These are phyloP conservation scores for Automeris io DNA, from an alignment of 2,888 invertebrate species.

Conservation along the genomic window DNA sequence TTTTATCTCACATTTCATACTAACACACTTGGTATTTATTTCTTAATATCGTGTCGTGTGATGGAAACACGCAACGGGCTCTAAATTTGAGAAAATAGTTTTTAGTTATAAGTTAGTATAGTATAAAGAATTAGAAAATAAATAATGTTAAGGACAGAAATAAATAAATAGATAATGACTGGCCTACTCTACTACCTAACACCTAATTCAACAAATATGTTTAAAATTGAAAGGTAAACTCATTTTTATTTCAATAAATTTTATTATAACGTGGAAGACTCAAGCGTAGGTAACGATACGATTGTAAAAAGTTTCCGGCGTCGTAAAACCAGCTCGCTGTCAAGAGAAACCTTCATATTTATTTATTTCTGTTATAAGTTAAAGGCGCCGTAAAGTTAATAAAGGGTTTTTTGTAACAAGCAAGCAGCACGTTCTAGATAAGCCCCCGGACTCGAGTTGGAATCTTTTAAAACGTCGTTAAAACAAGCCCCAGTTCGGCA, in stretches of 20 bases:
- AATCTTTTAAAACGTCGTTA: constrained; percentile 77
- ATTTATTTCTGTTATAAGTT: constrained; percentile 74
- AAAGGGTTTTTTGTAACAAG: constrained; percentile 71
- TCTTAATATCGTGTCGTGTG: too few species aligned
- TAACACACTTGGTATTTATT: too few species aligned
- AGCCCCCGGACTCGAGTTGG: constrained; percentile 58
- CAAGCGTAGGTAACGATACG: constrained; percentile 21
- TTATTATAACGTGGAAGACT: background rate
- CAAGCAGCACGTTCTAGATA: constrained; percentile 66
- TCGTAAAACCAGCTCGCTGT: constrained; percentile 52
- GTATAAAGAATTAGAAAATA: too few species aligned
- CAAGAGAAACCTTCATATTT: constrained; percentile 64
- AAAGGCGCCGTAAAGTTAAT: constrained; percentile 72
- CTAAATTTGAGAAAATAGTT: too few species aligned
- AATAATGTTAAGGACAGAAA: too few species aligned
- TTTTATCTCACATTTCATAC: too few species aligned
- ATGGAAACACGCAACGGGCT: too few species aligned
- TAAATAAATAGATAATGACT: too few species aligned
- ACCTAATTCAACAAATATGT: too few species aligned
- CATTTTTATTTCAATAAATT: constrained; percentile 15
- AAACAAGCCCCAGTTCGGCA: constrained; percentile 59
- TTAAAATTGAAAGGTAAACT: background rate
- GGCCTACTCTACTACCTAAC: too few species aligned
- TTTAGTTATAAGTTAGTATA: too few species aligned
- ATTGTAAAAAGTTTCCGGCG: constrained; percentile 50